phyloP scores from a whole-genome alignment of 2,888 invertebrate genomes.

The Ceriagrion tenellum region DNA sequence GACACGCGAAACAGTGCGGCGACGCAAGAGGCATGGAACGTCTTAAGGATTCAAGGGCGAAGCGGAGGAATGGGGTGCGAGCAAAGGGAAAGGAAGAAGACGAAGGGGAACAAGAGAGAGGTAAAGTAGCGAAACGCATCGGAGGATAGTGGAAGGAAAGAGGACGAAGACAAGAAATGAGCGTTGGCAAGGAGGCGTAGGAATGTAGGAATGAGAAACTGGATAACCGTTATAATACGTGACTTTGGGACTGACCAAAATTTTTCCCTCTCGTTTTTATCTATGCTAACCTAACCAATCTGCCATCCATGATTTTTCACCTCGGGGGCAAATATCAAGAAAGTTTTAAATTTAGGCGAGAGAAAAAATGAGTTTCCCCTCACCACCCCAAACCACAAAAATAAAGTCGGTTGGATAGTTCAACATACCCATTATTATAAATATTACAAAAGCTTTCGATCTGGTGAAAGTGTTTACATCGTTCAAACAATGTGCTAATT shows the following conservation, averaged over 20 bases:
- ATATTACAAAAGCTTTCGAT: neutral
- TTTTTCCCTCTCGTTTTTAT: constrained; percentile 18
- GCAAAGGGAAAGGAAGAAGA: neutral
- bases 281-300: neutral
- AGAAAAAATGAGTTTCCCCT: neutral
- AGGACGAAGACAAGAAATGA: neutral
- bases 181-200: neutral
- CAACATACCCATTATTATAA: neutral
- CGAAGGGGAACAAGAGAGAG: neutral
- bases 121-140: neutral
- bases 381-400: neutral
- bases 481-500: neutral
- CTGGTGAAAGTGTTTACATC: neutral
- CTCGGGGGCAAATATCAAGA: neutral
- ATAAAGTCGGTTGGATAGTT: neutral
- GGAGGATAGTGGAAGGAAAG: neutral
- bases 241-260: constrained; percentile 16
- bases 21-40: neutral
- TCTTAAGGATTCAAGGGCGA: neutral
- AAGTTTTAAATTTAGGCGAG: neutral
- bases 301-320: neutral
- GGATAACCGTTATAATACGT: constrained; percentile 30
- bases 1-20: neutral
- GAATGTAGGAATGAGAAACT: neutral
- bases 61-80: neutral